Base-by-base conservation (phyloP, 2,113 vertebrate species). In the Balaeniceps rex region DNA sequence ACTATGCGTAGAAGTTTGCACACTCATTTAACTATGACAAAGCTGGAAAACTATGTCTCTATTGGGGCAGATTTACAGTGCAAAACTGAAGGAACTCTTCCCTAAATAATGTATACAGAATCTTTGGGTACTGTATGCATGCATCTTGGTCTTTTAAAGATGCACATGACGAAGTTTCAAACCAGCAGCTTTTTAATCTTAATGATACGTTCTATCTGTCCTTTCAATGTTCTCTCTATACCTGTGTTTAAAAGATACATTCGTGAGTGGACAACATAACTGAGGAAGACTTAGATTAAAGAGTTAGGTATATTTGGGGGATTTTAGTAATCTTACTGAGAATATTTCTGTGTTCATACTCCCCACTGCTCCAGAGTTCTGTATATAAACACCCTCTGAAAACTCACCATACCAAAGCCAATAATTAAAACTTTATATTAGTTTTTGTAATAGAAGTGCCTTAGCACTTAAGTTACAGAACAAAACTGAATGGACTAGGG, bases 101-200 rank as follows among this genome's bases (percentile, higher is more conserved):
- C 40, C 31, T 74, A 25, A 81, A 13, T 19, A 29, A 25, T 17
- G 6, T 12, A 2, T 63, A 12, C 7, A 40, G 49, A 72, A 29
- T 74, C 55, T n/a, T 17, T 55, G 42, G n/a, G 46, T 92, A 3
- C 46, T 36, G 11, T 15, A 10, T 21, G 6, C 2, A 1, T 24
- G 22, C 24, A 10, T 84, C 60, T 46, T 70, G 42, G 47, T 31
- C 23, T 49, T 71, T 69, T 51, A 65, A 72, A 83, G 49, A 26
- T 46, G 23, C 8, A 14, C 0, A 0, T 66, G 38, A 12, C 21
- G 55, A 29, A 44, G 7, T 49, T 57, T 80, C 5, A 7, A 57
- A 40, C 26, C 19, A 54, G 46, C 44, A 83, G 25, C 14, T 97
- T 24, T 44, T 85, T 33, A n/a, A 5, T 83, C 24, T 65, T 69